A percentile compares a stretch with the other conserved stretches of the same genome.
These are phyloP conservation scores for Idaea dimidiata DNA, from an alignment of 2,888 invertebrate genomes.

Conservation along the genomic window DNA sequence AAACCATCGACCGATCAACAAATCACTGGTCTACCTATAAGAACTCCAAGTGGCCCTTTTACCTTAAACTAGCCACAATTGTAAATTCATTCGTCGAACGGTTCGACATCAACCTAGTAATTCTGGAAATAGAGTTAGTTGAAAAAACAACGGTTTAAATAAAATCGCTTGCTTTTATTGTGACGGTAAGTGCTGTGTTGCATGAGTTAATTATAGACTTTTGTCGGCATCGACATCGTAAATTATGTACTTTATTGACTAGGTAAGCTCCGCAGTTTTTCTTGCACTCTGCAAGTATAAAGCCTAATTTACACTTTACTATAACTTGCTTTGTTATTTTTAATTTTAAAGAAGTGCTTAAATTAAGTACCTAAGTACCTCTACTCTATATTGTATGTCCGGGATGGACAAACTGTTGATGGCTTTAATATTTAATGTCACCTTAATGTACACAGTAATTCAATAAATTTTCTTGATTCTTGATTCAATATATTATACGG, in stretches of 20 bases:
- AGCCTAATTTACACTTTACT: no score
- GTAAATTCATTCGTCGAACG: conserved; percentile 33
- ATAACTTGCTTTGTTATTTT: no score
- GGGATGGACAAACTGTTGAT: no score
- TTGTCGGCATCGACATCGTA: not conserved
- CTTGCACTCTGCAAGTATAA: not conserved
- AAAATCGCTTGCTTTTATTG: conserved; percentile 30
- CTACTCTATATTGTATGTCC: no score
- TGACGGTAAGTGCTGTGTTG: conserved; percentile 16
- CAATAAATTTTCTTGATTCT: no score
- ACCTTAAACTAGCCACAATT: conserved; percentile 37
- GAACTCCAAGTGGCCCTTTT: conserved; percentile 17
- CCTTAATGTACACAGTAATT: no score
- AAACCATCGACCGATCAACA: not conserved
- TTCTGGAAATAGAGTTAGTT: conserved; percentile 28
- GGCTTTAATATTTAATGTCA: no score
- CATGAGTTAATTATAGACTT: conserved; percentile 3
- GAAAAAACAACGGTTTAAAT: conserved; percentile 12
- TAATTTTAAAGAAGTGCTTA: no score
- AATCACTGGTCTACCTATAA: not conserved
- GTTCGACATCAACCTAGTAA: conserved; percentile 25
- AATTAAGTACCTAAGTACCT: no score
- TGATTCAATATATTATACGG: no score
- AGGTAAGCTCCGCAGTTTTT: not conserved
- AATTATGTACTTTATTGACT: not conserved